phyloP scores from a whole-genome alignment of 2,888 invertebrate species.

The Cerceris rybyensis region DNA sequence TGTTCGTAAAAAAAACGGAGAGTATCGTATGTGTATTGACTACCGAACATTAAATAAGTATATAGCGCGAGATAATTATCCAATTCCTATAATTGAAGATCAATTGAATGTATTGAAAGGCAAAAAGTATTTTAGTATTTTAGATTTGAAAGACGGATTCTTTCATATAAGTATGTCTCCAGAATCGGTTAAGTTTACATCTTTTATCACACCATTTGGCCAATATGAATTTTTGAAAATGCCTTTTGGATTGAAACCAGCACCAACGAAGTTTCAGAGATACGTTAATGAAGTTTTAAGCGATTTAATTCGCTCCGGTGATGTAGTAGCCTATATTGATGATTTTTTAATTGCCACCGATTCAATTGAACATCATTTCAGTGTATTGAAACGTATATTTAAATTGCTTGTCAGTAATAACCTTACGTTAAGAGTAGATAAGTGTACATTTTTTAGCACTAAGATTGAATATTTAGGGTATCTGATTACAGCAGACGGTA shows the following conservation, averaged over 20 bases:
- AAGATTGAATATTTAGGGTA: constrained; percentile 12
- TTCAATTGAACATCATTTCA: neutral
- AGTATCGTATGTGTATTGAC: constrained; percentile 19
- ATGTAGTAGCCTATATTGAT: constrained; percentile 13
- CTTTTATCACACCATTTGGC: constrained; percentile 12
- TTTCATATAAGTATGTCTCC: neutral
- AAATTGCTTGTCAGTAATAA: neutral
- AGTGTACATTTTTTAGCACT: constrained; percentile 6
- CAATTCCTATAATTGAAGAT: constrained; percentile 17
- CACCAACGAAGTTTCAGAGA: constrained; percentile 2
- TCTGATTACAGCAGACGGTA: neutral
- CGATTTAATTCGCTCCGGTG: constrained; percentile 5
- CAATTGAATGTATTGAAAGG: neutral
- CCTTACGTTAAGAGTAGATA: constrained; percentile 5
- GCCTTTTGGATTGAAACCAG: constrained; percentile 20
- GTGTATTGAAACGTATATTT: constrained; percentile 5
- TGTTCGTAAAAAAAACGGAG: constrained; percentile 17
- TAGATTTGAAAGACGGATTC: constrained; percentile 28
- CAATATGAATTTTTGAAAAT: constrained; percentile 22
- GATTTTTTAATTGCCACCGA: constrained; percentile 1
- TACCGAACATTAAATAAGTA: constrained; percentile 15
- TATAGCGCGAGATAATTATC: constrained; percentile 8
- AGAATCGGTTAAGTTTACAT: constrained; percentile 10
- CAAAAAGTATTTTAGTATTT: constrained; percentile 2
- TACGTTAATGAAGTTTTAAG: neutral